Evolutionary conservation across 2,113 vertebrate species (phyloP), one percentile per base, ranked within the genome.

Genomic region (Grammomys surdaster): DNA sequence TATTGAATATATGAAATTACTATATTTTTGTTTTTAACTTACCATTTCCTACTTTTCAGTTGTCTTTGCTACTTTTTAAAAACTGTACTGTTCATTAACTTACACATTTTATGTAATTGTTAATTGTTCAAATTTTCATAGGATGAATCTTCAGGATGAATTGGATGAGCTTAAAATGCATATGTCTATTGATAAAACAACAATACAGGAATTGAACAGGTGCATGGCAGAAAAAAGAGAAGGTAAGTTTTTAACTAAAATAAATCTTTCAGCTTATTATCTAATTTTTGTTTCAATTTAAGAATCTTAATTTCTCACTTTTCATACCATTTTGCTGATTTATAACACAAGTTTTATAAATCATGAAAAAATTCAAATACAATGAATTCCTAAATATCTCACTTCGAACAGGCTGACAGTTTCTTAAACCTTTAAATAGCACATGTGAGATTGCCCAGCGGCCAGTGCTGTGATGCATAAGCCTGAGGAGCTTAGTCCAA

Each of bases 61-160:
- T 77, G 65, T 46, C 5, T 80, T 89, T 89, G 54, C 43, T 89
- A 3, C 40, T 36, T 91, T 94, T 72, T 91, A 40, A 12, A 24
- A 92, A 54, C 26, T 94, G 20, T 16, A 81, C 69, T 82, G 8
- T 93, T 95, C 12, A n/a, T 85, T 77, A 88, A 40, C 46, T 97
- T 92, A 28, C 24, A 72, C 69, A 93, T 95, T 90, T 95, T 31
- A 81, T 90, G 48, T 75, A 76, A 76, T 97, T 40, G 40, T 72
- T 97, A 93, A 85, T 94, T 33, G 60, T 89, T 94, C 98, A 13
- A 72, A 33, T 22, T 40, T 97, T 97, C 77, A 26, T 98, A 99
- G 99, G 91, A 97, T 98, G 13, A 98, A 98, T 93, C 98, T 99
- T 95, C 99, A 99, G 94, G 99, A 99, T 98, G 98, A 99, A 95